Evolutionary conservation across 2,113 vertebrate species (phyloP), one percentile per base, ranked within the genome.

Genomic region (Oryzias celebensis): DNA sequence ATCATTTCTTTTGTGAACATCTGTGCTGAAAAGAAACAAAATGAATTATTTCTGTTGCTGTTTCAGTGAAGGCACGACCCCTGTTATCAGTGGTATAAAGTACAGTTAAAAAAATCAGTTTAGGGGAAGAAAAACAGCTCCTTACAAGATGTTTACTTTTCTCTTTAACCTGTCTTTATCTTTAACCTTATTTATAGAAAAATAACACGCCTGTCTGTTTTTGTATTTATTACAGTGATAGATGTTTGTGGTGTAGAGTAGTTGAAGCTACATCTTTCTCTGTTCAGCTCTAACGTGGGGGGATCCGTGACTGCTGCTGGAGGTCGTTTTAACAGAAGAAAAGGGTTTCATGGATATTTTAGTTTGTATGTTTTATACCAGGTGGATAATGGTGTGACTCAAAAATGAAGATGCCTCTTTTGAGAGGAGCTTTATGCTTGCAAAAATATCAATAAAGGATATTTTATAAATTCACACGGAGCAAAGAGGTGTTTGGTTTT

Each of bases 391-490:
- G 74, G 43, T 68, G 48, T 69, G 14, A 42, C 14, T 75, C 58
- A 47, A 51, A 41, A 51, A 69, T 18, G 43, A 58, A 53, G 59
- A 60, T 8, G 23, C 26, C 28, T 51, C 52, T 47, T 62, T 54
- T 58, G 52, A 71, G 52, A 47, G 57, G 59, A 84, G 72, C 59
- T 80, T 81, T 65, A 79, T 82, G 89, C 83, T 85, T 88, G 83
- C 82, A 83, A 88, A 42, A 90, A 85, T 80, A 86, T 80, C 78
- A 91, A 92, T 92, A 91, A 92, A 91, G 60, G 64, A 87, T 89
- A 89, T 91, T 91, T 90, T 91, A 86, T 83, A 87, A 80, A 87
- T 75, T 60, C 76, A 64, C 54, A 71, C 44, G 47, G 51, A 63
- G 45, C 52, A 23, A 14, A 48, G 14, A 24, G 12, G 49, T 51